Conservation (phyloP, 2,888 invertebrate genomes). For the Scelioninae gen. 2 region DNA sequence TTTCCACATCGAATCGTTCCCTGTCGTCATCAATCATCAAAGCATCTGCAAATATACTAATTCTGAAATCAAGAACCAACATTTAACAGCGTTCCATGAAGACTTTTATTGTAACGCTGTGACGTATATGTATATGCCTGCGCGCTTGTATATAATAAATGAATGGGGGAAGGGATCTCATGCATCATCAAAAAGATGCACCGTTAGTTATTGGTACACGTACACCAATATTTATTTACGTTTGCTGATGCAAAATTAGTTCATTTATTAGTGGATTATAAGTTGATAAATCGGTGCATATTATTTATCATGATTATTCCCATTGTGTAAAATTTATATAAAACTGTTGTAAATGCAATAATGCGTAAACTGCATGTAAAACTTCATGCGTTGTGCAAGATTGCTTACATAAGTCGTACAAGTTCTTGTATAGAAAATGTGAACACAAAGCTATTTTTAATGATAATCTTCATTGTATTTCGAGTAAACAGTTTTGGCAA, state of each 20-base stretch:
- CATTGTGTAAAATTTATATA: too few species aligned
- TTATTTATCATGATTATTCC: too few species aligned
- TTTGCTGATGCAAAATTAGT: not conserved
- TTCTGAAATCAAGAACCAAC: conserved; percentile 35
- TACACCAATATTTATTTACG: not conserved
- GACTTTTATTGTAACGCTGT: not conserved
- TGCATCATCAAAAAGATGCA: conserved; percentile 8
- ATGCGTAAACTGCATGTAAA: too few species aligned
- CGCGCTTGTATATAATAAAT: conserved; percentile 11
- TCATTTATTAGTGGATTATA: conserved; percentile 1
- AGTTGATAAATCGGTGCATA: too few species aligned
- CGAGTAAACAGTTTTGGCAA: too few species aligned
- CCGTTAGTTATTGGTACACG: not conserved
- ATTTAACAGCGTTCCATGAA: conserved; percentile 26
- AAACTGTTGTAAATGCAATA: too few species aligned
- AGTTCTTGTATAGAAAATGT: too few species aligned
- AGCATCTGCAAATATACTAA: conserved; percentile 34
- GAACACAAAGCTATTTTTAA: too few species aligned
- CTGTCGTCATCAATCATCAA: conserved; percentile 34
- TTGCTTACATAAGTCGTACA: too few species aligned
- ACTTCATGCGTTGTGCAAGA: too few species aligned
- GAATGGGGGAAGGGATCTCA: not conserved
- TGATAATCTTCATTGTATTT: too few species aligned
- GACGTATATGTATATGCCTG: not conserved
- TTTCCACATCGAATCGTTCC: conserved; percentile 2